Evolutionary conservation across 2,113 vertebrate genomes (phyloP), one percentile per base, ranked within the genome.

Genomic region (Amphiprion ocellaris): DNA sequence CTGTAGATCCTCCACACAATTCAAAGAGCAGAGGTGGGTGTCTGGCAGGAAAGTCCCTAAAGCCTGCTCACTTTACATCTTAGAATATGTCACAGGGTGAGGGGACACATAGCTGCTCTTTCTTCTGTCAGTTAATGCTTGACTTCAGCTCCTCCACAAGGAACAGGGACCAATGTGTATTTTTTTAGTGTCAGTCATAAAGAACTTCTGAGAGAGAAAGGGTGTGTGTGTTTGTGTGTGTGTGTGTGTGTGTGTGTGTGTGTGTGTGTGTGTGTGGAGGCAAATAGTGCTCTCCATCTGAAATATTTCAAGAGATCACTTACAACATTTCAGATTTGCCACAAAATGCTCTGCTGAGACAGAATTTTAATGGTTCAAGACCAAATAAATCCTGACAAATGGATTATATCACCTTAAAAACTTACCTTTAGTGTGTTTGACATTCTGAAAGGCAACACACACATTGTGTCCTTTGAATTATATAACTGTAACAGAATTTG

Each of bases 1-100:
- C 95, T 62, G 94, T 94, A 91, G 95, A 95, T 96, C 90, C 91
- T 86, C 91, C 78, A 92, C 90, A 86, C 93, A 93, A 89, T 89
- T 90, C 84, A 85, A 85, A 87, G 85, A 64, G 83, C 62, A 90
- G 83, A 79, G 69, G 63, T 49, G 54, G 67, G 23, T 23, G 79
- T 71, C 60, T 78, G 63, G 69, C 69, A 58, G 69, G 76, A 50
- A 65, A 65, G 74, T 87, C 82, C 74, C 82, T 46, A 1, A 47
- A 87, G 81, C 44, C 72, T 39, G 53, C 67, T 85, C 52, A 23
- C 77, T 80, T 83, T 73, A 92, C 87, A 84, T 80, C 79, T 77
- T 41, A 46, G 78, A 77, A 80, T 79, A 73, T 89, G 80, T 90
- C 73, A 81, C 80, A 65, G 74, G 58, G 72, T n/a, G 55, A n/a